Base-by-base conservation (phyloP, 1,140 invertebrate genomes). In the Zaprionus vittiger region DNA sequence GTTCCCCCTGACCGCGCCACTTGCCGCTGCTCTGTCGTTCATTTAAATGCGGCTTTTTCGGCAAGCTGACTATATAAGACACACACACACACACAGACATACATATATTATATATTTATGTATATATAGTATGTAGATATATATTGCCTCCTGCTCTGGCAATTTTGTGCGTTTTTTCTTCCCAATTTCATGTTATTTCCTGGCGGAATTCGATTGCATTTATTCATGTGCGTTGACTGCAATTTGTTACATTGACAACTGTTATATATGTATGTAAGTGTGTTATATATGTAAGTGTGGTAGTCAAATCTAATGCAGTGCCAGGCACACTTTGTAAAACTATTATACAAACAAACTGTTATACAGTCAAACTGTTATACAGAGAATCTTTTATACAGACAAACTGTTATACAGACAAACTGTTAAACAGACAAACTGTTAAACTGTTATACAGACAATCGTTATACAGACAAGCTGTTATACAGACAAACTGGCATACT, bases 21-120 rank as follows among this genome's bases (percentile, higher is more conserved):
- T 7, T 17, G n/a, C 41, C 41, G 52, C 17, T 52, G 54, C 26
- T 59, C 61, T 70, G 64, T 68, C 78, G 44, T 87, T 87, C 84
- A 89, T 87, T 87, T 89, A 83, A 87, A 87, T 87, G 83, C 84
- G 83, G 71, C 83, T 64, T 71, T 69, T 28, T 26, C 9, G 47
- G 47, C 22, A 49, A 49, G 7, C 44, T 9, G 44, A n/a, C 38
- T 47, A 47, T 9, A 44, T 17, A 17, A 7, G 6, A 17, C 41
- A 44, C 41, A 2, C 41, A 44, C 41, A 44, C 20, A 22, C 1
- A 24, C 44, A 11, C 20, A 24, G 1, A 14, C 20, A 49, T 2
- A 31, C 7, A 31, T 31, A 3, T 11, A 34, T 11, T 3, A 34
- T n/a, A 41, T 5, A 41, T 4, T 14, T 52, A 52, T 52, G 20